Percentiles rank a stretch among this genome's conserved stretches.
Evolutionary conservation across 2,888 invertebrate species (phyloP).

Genomic region (Phyllotreta cruciferae): DNA sequence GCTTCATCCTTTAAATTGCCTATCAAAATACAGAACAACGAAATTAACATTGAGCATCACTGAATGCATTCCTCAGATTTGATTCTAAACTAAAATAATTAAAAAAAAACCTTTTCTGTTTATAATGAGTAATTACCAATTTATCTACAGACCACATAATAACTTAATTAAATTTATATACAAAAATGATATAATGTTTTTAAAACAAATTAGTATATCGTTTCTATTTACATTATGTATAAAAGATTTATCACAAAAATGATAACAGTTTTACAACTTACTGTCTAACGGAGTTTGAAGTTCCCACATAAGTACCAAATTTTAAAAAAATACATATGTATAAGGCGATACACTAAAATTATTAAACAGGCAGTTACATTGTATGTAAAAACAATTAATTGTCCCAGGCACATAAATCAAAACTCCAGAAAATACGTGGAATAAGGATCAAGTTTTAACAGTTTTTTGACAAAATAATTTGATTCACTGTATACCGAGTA

Average conservation of each 20-base stretch:
- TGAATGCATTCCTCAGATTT: no score
- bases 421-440: neutral
- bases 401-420: no score
- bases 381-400: no score
- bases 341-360: neutral
- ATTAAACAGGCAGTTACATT: neutral
- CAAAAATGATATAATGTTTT: slow-evolving; percentile 34
- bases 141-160: slow-evolving; percentile 27
- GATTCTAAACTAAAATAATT: no score
- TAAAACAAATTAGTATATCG: slow-evolving; percentile 33
- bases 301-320: slow-evolving; percentile 36
- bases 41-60: no score
- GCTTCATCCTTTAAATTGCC: neutral
- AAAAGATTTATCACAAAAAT: slow-evolving; percentile 43
- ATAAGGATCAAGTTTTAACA: no score
- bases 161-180: slow-evolving; percentile 32
- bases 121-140: slow-evolving; percentile 17
- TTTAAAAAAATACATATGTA: slow-evolving; percentile 30
- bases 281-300: slow-evolving; percentile 24
- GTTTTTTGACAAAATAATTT: no score
- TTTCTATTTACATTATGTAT: slow-evolving; percentile 41
- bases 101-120: slow-evolving; percentile 6
- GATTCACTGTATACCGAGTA: no score
- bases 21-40: no score
- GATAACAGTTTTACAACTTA: slow-evolving; percentile 39